These are phyloP conservation scores for Channa argus DNA, from an alignment of 2,113 vertebrate genomes.

Conservation along the genomic window DNA sequence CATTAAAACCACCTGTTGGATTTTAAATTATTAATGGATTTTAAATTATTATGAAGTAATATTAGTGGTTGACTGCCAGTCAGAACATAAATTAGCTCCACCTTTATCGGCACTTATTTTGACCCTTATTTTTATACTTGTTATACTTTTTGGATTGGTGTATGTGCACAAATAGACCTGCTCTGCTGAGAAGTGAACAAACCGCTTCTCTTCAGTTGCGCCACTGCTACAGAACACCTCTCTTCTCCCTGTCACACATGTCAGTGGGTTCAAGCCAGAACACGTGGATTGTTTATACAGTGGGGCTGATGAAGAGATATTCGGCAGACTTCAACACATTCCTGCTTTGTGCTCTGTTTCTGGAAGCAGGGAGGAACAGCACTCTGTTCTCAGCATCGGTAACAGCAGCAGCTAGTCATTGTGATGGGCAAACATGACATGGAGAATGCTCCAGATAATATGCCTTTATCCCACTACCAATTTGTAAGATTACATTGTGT, in stretches of 20 bases:
- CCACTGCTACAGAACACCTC: conserved; percentile 23
- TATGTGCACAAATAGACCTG: conserved; percentile 5
- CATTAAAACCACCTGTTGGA: too few relatives aligned
- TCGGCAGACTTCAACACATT: conserved; percentile 75
- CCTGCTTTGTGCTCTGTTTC: conserved; percentile 68
- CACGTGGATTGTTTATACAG: conserved; percentile 71
- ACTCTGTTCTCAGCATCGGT: conserved; percentile 56
- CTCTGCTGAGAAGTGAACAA: conserved; percentile 21
- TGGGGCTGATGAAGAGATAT: conserved; percentile 71
- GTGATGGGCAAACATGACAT: conserved; percentile 50
- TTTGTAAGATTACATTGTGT: conserved; percentile 21
- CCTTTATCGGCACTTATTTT: too few relatives aligned
- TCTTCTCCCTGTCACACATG: conserved; percentile 55
- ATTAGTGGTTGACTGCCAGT: too few relatives aligned
- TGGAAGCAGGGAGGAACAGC: conserved; percentile 64
- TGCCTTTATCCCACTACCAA: conserved; percentile 3
- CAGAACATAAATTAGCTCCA: too few relatives aligned
- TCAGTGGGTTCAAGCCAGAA: conserved; percentile 55
- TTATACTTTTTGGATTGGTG: too few relatives aligned
- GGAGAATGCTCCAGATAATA: conserved; percentile 27
- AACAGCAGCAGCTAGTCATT: conserved; percentile 60
- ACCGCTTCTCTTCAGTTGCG: neutral
- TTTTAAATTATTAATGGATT: too few relatives aligned
- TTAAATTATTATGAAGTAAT: too few relatives aligned
- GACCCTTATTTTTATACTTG: too few relatives aligned